Conservation (phyloP, 2,797 vertebrate genomes). For the Etheostoma perlongum region DNA sequence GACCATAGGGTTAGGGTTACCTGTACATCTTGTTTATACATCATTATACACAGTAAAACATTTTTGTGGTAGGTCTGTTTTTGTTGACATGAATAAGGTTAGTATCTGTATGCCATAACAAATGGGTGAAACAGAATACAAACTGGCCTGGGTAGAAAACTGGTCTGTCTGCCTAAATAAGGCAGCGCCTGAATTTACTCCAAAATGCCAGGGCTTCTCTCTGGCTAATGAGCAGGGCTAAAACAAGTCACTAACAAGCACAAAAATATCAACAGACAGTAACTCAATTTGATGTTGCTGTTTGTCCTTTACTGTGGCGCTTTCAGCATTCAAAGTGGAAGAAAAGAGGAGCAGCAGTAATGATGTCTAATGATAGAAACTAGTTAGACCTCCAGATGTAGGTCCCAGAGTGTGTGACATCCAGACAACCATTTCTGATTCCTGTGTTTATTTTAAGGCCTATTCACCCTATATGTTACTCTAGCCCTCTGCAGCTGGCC, state of each 20-base stretch:
- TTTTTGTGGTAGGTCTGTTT: not conserved
- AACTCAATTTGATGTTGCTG: slow-evolving; percentile 31
- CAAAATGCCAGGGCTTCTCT: slow-evolving; percentile 12
- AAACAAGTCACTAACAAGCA: slow-evolving; percentile 49
- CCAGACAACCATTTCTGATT: slow-evolving; percentile 51
- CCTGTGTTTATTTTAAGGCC: slow-evolving; percentile 61
- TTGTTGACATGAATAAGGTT: slow-evolving; percentile 14
- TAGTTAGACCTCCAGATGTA: slow-evolving; percentile 57
- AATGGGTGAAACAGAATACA: slow-evolving; percentile 22
- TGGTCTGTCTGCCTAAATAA: not conserved
- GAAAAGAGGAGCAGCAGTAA: slow-evolving; percentile 43
- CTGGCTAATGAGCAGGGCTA: slow-evolving; percentile 34
- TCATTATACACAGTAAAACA: not conserved
- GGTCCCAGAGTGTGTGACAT: slow-evolving; percentile 48
- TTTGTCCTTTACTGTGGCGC: slow-evolving; percentile 26
- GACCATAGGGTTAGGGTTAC: not conserved
- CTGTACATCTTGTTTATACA: not conserved
- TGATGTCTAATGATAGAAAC: slow-evolving; percentile 61
- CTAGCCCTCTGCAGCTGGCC: slow-evolving; percentile 55
- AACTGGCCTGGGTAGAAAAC: slow-evolving; percentile 24
- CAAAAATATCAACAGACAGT: slow-evolving; percentile 13
- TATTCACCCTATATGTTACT: slow-evolving; percentile 51
- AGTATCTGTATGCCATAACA: not conserved
- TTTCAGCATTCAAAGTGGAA: slow-evolving; percentile 4
- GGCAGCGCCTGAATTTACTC: slow-evolving; percentile 10